Conservation (phyloP, 92 coral and sea anemone genomes). For the Palythoa heliodiscus region DNA sequence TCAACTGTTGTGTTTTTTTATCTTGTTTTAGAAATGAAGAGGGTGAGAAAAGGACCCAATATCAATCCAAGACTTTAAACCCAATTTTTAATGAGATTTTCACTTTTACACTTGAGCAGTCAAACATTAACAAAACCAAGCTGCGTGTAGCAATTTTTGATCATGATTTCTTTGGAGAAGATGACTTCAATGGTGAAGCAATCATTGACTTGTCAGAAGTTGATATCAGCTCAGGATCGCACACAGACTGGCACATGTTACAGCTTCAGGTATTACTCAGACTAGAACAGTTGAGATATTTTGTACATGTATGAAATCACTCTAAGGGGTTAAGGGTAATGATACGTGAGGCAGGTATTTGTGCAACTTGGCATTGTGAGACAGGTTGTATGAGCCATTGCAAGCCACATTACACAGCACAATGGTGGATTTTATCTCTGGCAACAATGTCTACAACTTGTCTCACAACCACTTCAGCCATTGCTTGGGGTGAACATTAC, state of each 20-base stretch:
- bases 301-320: too few relatives aligned
- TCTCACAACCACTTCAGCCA: too few relatives aligned
- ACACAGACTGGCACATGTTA: conserved; percentile 90
- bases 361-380: too few relatives aligned
- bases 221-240: conserved; percentile 70
- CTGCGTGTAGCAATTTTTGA: conserved; percentile 87
- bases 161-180: conserved; percentile 96
- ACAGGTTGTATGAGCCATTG: too few relatives aligned
- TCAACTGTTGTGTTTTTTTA: neutral
- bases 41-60: conserved; percentile 85
- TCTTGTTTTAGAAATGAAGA: conserved; percentile 60
- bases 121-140: conserved; percentile 64
- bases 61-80: conserved; percentile 87
- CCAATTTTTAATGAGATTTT: conserved; percentile 93
- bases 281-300: too few relatives aligned
- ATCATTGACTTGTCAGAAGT: conserved; percentile 83
- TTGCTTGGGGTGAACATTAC: too few relatives aligned
- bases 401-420: too few relatives aligned
- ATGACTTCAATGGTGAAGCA: conserved; percentile 96
- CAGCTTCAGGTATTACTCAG: conserved; percentile 79
- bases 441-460: too few relatives aligned
- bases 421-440: too few relatives aligned
- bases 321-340: too few relatives aligned
- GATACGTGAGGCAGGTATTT: too few relatives aligned
- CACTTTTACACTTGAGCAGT: conserved; percentile 83